A percentile compares a stretch with the other conserved stretches of the same genome.
Evolutionary conservation across 2,113 vertebrate species (phyloP).

Genomic region (Crotophaga sulcirostris): DNA sequence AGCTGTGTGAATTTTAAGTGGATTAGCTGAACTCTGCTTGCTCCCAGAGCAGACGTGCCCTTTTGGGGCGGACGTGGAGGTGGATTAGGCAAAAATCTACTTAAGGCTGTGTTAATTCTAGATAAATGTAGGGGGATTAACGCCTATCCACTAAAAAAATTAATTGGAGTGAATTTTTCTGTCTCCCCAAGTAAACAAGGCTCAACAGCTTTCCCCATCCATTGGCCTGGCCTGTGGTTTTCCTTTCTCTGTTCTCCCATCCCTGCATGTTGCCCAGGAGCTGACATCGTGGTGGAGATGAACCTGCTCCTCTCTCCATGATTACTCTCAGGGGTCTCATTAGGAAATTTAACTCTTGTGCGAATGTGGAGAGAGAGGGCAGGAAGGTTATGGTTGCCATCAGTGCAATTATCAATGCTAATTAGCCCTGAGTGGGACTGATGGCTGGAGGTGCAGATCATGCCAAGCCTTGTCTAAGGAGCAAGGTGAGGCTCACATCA

Average conservation of each 20-base stretch:
- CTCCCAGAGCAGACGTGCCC: background rate
- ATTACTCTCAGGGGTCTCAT: slow-evolving; percentile 34
- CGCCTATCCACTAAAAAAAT: slow-evolving; percentile 12
- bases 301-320: background rate
- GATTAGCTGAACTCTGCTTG: slow-evolving; percentile 16
- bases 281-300: fast-evolving
- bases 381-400: slow-evolving; percentile 24
- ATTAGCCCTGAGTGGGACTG: slow-evolving; percentile 44
- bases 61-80: background rate
- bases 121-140: slow-evolving; percentile 17
- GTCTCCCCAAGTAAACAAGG: background rate
- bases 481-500: background rate
- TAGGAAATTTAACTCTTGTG: slow-evolving; percentile 45
- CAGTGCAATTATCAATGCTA: slow-evolving; percentile 58
- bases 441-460: background rate
- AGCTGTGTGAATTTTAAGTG: background rate
- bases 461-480: slow-evolving; percentile 8
- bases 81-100: slow-evolving; percentile 53
- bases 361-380: slow-evolving; percentile 37
- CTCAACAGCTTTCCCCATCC: background rate
- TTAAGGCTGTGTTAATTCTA: slow-evolving; percentile 11
- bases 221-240: background rate
- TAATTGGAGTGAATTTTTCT: background rate
- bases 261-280: fast-evolving
- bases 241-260: background rate